These are phyloP conservation scores for Labia minor DNA, from an alignment of 2,888 invertebrate species.

Conservation along the genomic window DNA sequence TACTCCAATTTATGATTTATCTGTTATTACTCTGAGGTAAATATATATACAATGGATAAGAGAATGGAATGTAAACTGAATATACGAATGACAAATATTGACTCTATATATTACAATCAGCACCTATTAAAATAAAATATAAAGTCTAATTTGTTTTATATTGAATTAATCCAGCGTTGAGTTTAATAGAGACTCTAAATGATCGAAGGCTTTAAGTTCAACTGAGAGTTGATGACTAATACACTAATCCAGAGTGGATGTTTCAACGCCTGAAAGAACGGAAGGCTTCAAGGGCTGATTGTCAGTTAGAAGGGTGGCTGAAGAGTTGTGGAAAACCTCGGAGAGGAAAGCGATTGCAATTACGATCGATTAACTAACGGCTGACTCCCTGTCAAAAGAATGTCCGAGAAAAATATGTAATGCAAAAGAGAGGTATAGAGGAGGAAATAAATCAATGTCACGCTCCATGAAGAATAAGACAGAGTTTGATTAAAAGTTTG, in stretches of 20 bases:
- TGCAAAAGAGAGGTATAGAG: too few species aligned
- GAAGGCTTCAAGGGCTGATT: too few species aligned
- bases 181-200: neutral
- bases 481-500: too few species aligned
- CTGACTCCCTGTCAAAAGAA: too few species aligned
- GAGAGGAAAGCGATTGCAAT: too few species aligned
- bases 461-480: too few species aligned
- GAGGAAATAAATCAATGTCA: too few species aligned
- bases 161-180: neutral
- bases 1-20: neutral
- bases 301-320: neutral
- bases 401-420: too few species aligned
- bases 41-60: neutral
- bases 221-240: neutral
- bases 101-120: neutral
- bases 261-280: too few species aligned
- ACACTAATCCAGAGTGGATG: neutral
- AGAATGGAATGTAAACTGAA: neutral
- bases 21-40: neutral
- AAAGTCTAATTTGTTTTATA: slow-evolving; percentile 6
- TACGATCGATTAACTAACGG: too few species aligned
- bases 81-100: neutral
- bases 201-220: neutral
- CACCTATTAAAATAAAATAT: neutral
- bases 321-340: too few species aligned